Percentiles rank a stretch among this genome's conserved stretches.
Conservation (phyloP, 2,113 vertebrate genomes). For the Seriola quinqueradiata region DNA sequence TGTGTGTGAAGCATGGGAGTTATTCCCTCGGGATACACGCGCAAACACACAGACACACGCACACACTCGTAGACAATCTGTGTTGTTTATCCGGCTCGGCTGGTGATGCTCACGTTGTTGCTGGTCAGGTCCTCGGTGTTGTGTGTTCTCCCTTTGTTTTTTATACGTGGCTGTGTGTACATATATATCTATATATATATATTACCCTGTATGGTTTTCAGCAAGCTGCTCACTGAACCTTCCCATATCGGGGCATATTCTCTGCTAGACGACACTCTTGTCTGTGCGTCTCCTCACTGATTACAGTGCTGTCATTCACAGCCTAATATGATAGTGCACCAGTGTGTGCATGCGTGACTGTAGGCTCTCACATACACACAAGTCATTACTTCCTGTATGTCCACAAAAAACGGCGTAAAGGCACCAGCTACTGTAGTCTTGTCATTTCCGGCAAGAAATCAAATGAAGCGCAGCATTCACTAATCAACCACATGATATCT, state of each 20-base stretch:
- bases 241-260: constrained; percentile 37
- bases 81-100: constrained; percentile 64
- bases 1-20: constrained; percentile 76
- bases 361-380: neutral
- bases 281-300: constrained; percentile 34
- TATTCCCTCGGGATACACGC: constrained; percentile 64
- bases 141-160: constrained; percentile 27
- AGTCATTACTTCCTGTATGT: neutral
- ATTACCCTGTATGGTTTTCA: constrained; percentile 29
- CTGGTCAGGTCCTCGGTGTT: constrained; percentile 18
- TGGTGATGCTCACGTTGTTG: constrained; percentile 32
- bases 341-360: constrained; percentile 14
- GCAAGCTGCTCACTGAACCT: constrained; percentile 17
- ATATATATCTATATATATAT: neutral
- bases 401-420: neutral
- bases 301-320: constrained; percentile 59
- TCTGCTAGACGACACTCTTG: constrained; percentile 22
- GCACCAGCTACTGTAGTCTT: neutral
- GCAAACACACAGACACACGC: constrained; percentile 48
- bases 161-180: neutral
- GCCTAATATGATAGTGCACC: constrained; percentile 1
- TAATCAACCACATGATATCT: constrained; percentile 26
- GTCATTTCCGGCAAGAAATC: constrained; percentile 23
- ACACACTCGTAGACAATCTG: constrained; percentile 57
- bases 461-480: constrained; percentile 28